Conservation (phyloP, 2,113 vertebrate genomes). For the Oreochromis niloticus region DNA sequence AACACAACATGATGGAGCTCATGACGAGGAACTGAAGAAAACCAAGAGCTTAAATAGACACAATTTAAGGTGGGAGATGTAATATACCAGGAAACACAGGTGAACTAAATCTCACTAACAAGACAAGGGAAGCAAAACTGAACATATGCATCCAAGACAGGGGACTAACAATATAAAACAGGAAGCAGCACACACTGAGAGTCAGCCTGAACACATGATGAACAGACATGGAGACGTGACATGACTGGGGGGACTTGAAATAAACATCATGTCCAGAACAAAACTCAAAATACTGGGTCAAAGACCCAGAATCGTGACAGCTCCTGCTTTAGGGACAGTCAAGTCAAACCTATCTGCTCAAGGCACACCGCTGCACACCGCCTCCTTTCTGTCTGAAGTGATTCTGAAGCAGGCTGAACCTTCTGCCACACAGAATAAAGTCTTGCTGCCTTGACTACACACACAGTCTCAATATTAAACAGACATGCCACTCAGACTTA, state of each 20-base stretch:
- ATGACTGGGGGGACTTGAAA: neutral
- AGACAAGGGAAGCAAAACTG: neutral
- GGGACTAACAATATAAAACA: neutral
- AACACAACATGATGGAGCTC: neutral
- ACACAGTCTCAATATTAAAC: neutral
- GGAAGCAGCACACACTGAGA: neutral
- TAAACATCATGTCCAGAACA: neutral
- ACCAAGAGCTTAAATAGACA: neutral
- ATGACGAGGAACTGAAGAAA: neutral
- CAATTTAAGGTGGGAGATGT: neutral
- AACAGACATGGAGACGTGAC: neutral
- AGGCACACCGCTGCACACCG: neutral
- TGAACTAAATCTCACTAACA: neutral
- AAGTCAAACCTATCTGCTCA: neutral
- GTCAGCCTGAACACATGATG: neutral
- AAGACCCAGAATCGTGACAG: neutral
- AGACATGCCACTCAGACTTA: neutral
- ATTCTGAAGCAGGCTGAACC: neutral
- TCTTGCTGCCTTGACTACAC: neutral
- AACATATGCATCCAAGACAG: neutral
- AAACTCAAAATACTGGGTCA: neutral
- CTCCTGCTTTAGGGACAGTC: neutral
- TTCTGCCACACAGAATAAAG: neutral
- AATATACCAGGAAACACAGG: neutral
- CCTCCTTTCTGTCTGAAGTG: neutral